phyloP scores from a whole-genome alignment of 1,140 invertebrate species.

The Nephila pilipes region DNA sequence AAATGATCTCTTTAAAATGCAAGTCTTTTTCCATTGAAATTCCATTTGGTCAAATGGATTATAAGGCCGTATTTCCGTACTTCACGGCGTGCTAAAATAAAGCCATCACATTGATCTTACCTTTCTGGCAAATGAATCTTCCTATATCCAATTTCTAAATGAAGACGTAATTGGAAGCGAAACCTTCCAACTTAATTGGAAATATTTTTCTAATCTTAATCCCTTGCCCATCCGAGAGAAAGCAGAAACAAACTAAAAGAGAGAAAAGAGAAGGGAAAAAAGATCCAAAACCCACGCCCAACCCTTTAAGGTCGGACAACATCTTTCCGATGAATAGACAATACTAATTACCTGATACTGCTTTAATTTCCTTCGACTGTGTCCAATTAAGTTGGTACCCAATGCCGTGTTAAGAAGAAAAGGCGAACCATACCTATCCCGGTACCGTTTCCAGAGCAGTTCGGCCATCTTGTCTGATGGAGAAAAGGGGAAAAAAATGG shows the following conservation, averaged over 20 bases:
- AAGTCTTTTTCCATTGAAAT: background rate
- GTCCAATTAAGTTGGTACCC: constrained; percentile 67
- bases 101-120: background rate
- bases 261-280: background rate
- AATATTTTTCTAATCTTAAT: constrained; percentile 68
- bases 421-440: constrained; percentile 40
- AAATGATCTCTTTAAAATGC: background rate
- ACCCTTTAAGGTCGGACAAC: constrained; percentile 31
- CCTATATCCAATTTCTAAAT: constrained; percentile 10
- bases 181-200: constrained; percentile 47
- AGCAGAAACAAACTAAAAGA: constrained; percentile 40
- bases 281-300: constrained; percentile 21
- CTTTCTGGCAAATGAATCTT: background rate
- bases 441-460: background rate
- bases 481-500: constrained; percentile 26
- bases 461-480: constrained; percentile 61
- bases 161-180: constrained; percentile 57
- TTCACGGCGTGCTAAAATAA: background rate
- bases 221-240: background rate
- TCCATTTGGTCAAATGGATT: background rate
- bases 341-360: constrained; percentile 75
- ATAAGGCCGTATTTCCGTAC: background rate
- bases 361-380: constrained; percentile 74
- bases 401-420: constrained; percentile 37
- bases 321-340: constrained; percentile 74